Evolutionary conservation across 2,888 invertebrate genomes (phyloP), one percentile per base, ranked within the genome.

Genomic region (Gymnoscelis rufifasciata): DNA sequence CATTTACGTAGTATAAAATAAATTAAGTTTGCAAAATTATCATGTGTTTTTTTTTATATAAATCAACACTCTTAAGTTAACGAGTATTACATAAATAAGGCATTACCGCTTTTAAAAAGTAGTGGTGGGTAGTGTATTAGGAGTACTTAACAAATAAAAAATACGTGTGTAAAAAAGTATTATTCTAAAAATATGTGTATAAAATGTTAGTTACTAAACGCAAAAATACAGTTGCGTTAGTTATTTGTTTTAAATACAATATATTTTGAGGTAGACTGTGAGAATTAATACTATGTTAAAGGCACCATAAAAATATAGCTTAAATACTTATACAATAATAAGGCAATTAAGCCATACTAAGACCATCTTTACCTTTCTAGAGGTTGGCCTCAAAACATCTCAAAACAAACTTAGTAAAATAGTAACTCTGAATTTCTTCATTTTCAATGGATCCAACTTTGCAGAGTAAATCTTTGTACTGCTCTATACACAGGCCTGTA

Each of bases 1-100:
- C 83, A 81, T 76, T 81, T 80, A 69, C 66, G 79, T 83, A 83
- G 79, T 74, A 72, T 74, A 54, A 61, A 80, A 68, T 62, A 80
- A 68, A 80, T 72, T 83, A 79, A 79, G 77, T 84, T 83, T 81
- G 80, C 83, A 75, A 75, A 74, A 72, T 65, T 60, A 57, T 23
- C 40, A 15, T 47, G 12, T 30, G 37, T 23, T 57, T 59, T 57
- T 26, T 2, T 44, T 24, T 6, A 19, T 19, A 19, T 19, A 19
- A 26, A 26, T 6, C 7, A 26, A 26, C 26, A 26, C 3, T 6
- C 26, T 7, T 26, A 26, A 6, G 3, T 26, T 7, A 6, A 26
- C 3, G 8, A 6, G 5, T 26, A 6, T 2, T 26, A 6, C 7
- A 26, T 2, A 3, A 19, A 19, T 19, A 19, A 19, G 19, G 19